phyloP scores from a whole-genome alignment of 2,888 invertebrate genomes.

The Thymelicus lineola region DNA sequence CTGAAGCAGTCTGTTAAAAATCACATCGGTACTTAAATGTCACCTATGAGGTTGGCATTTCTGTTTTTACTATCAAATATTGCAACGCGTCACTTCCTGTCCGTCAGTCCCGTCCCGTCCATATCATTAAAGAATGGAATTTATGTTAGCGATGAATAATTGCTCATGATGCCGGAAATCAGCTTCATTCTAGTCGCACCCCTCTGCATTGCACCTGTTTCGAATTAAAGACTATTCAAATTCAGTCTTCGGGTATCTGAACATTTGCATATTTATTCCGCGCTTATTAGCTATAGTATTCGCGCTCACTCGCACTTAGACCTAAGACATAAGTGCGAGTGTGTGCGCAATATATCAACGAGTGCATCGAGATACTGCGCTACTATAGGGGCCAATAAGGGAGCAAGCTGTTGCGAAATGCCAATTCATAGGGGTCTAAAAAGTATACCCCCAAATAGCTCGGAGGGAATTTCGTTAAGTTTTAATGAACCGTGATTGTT shows the following conservation, averaged over 20 bases:
- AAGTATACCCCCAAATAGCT: constrained; percentile 62
- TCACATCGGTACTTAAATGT: too few species aligned
- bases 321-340: too few species aligned
- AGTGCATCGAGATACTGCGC: too few species aligned
- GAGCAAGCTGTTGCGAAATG: constrained; percentile 52
- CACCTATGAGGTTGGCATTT: too few species aligned
- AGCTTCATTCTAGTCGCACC: constrained; percentile 15
- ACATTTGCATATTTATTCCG: constrained; percentile 73
- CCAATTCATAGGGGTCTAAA: constrained; percentile 57
- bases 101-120: not conserved
- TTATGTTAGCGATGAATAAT: not conserved
- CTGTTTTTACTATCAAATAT: too few species aligned
- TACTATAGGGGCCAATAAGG: constrained; percentile 50
- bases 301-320: too few species aligned
- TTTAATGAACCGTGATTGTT: constrained; percentile 80
- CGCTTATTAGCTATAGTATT: constrained; percentile 64
- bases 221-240: constrained; percentile 69
- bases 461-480: constrained; percentile 59
- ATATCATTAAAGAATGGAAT: not conserved
- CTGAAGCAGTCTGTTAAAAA: too few species aligned
- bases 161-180: constrained; percentile 30
- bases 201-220: constrained; percentile 71
- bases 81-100: too few species aligned
- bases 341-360: too few species aligned
- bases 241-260: constrained; percentile 69